These are phyloP conservation scores for Tiliqua scincoides DNA, from an alignment of 2,113 vertebrate genomes.

Conservation along the genomic window DNA sequence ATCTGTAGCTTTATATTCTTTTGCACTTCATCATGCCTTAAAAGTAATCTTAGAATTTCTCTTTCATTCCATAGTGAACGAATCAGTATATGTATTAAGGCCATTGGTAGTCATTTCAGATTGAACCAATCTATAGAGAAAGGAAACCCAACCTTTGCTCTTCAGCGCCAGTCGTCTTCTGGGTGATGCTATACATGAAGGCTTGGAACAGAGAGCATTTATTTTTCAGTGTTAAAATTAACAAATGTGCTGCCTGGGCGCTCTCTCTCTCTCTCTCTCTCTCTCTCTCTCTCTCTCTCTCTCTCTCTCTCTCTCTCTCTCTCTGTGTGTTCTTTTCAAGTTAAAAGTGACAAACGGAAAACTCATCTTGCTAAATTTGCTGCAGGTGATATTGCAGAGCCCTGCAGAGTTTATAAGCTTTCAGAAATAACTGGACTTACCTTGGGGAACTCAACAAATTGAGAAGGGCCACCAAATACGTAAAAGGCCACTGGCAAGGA, in stretches of 20 bases:
- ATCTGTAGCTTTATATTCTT: not conserved
- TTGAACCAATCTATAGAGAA: fast-evolving
- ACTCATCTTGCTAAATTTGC: conserved; percentile 1
- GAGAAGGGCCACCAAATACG: conserved; percentile 25
- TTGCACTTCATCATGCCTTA: not conserved
- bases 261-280: no score
- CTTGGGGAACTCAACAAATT: conserved; percentile 37
- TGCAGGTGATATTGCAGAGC: not conserved
- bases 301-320: no score
- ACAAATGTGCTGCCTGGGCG: not conserved
- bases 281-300: no score
- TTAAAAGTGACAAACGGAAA: conserved; percentile 3
- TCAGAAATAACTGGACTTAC: conserved; percentile 25
- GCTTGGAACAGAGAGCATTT: not conserved
- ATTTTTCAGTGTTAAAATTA: conserved; percentile 24
- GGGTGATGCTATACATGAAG: not conserved
- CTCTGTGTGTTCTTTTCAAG: conserved; percentile 22
- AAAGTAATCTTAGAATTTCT: not conserved
- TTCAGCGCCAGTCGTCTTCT: not conserved
- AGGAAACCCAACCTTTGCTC: not conserved
- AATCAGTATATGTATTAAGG: not conserved
- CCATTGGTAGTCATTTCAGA: not conserved
- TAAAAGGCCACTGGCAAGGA: conserved; percentile 15
- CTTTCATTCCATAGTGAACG: not conserved
- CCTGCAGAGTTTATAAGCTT: conserved; percentile 27